Evolutionary conservation across 2,797 vertebrate genomes (phyloP).

Genomic region (Argya squamiceps): DNA sequence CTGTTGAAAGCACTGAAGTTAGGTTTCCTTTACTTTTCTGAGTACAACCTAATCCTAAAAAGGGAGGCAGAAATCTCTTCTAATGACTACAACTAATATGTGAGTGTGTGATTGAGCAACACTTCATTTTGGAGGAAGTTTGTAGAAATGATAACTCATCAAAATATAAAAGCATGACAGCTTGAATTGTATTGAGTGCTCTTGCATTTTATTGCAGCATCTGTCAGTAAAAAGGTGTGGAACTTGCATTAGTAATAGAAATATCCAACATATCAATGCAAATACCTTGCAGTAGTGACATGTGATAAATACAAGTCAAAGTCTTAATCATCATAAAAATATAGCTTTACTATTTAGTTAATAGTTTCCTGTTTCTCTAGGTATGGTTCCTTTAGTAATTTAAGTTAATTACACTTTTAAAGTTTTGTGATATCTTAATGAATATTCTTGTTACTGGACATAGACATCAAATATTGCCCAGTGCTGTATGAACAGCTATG

Average conservation of each 20-base stretch:
- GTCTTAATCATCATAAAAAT: not conserved
- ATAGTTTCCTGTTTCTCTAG: not conserved
- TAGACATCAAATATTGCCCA: not conserved
- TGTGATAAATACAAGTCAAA: not conserved
- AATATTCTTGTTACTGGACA: not conserved
- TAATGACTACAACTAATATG: not conserved
- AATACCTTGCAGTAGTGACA: not conserved
- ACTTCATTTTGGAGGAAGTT: not conserved
- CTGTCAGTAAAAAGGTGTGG: not conserved
- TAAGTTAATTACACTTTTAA: not conserved
- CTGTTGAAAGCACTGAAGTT: not conserved
- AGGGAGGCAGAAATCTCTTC: not conserved
- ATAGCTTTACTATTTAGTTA: not conserved
- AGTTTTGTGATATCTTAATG: not conserved
- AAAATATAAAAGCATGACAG: not conserved
- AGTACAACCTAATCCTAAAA: not conserved
- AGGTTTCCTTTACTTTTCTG: not conserved
- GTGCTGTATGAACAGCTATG: not conserved
- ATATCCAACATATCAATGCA: not conserved
- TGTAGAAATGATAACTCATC: not conserved
- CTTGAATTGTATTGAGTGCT: not conserved
- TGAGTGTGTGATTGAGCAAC: not conserved
- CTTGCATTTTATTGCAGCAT: not conserved
- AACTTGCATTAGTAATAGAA: not conserved
- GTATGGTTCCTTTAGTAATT: not conserved